Conservation (phyloP, 2,797 vertebrate genomes). For the Gambelia wislizenii region DNA sequence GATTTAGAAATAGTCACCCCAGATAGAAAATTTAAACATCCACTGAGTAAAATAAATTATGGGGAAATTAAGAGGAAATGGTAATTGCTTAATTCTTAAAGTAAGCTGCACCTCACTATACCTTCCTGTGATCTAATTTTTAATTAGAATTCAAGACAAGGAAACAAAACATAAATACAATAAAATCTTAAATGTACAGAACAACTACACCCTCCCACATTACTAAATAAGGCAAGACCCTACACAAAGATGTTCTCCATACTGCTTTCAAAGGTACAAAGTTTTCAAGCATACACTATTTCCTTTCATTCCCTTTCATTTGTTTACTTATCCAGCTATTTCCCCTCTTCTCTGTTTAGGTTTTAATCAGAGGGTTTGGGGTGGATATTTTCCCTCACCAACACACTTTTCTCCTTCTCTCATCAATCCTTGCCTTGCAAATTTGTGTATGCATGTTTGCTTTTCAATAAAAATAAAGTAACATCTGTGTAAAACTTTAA, state of each 20-base stretch:
- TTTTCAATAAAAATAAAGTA: background rate
- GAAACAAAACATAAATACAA: background rate
- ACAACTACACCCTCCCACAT: background rate
- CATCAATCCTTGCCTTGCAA: background rate
- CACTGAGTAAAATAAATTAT: background rate
- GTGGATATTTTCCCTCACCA: background rate
- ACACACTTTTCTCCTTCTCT: background rate
- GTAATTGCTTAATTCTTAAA: background rate
- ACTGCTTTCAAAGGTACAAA: background rate
- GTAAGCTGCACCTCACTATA: background rate
- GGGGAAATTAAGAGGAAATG: background rate
- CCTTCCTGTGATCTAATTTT: background rate
- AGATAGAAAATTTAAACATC: background rate
- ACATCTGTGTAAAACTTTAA: constrained; percentile 21
- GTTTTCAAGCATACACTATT: background rate
- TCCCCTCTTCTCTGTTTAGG: background rate
- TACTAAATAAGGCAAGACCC: background rate
- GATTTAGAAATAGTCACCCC: background rate
- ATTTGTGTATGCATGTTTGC: background rate
- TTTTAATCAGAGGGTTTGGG: background rate
- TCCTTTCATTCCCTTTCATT: constrained; percentile 16
- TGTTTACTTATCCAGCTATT: background rate
- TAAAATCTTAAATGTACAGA: background rate
- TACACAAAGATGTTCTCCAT: too few relatives aligned
- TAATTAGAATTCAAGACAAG: background rate